Conservation (phyloP, 2,797 vertebrate species). For the Phylloscopus collybita region DNA sequence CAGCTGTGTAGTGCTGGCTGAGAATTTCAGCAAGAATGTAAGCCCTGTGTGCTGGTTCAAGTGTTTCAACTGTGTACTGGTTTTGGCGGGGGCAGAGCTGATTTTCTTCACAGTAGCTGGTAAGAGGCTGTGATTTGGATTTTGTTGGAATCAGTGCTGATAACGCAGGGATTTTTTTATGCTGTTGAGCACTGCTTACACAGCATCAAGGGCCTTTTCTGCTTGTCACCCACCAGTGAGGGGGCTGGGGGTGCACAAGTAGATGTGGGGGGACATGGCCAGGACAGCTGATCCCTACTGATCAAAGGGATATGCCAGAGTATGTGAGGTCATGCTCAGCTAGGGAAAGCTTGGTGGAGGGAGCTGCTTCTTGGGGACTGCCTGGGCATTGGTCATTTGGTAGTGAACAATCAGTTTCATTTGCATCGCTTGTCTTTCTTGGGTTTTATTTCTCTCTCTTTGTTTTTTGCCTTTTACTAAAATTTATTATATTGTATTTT, state of each 20-base stretch:
- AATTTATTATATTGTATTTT: neutral
- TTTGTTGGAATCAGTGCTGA: neutral
- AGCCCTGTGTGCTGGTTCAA: neutral
- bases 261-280: neutral
- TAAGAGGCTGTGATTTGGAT: neutral
- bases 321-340: neutral
- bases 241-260: neutral
- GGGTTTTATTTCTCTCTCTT: neutral
- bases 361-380: neutral
- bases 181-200: neutral
- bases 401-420: neutral
- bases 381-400: accelerated
- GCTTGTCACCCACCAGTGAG: neutral
- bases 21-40: neutral
- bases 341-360: neutral
- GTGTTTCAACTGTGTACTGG: neutral
- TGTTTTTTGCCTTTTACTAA: neutral
- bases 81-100: neutral
- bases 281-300: neutral
- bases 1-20: neutral
- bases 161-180: neutral
- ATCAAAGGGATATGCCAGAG: neutral
- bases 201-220: neutral
- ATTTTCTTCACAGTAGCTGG: neutral
- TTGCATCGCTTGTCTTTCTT: neutral